Percentiles rank a stretch among this genome's conserved stretches.
phyloP scores from a whole-genome alignment of 2,888 invertebrate species.

The Merodon equestris region DNA sequence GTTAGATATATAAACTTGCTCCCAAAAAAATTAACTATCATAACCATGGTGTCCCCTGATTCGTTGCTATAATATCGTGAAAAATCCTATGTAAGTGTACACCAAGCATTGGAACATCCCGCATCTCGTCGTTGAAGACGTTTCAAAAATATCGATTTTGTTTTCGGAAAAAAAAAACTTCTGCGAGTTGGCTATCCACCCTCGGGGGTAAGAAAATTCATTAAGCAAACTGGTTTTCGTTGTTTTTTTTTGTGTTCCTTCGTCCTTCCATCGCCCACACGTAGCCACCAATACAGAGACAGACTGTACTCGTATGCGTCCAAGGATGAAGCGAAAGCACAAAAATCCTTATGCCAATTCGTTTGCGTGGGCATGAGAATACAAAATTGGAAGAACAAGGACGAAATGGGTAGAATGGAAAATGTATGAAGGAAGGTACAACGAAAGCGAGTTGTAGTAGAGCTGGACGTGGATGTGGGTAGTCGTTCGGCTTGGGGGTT shows the following conservation, averaged over 20 bases:
- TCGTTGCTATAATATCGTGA: too few relatives aligned
- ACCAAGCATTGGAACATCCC: too few relatives aligned
- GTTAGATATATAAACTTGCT: too few relatives aligned
- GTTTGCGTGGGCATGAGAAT: slow-evolving; percentile 40
- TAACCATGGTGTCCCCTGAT: too few relatives aligned
- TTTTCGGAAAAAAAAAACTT: slow-evolving; percentile 16
- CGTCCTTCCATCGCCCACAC: too few relatives aligned
- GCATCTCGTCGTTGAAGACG: too few relatives aligned
- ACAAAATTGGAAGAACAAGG: background rate
- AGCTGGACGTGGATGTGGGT: slow-evolving; percentile 1
- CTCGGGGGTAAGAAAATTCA: slow-evolving; percentile 33
- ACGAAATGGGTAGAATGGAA: background rate
- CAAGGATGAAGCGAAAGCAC: slow-evolving; percentile 16
- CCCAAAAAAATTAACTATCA: too few relatives aligned
- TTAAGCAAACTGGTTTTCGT: slow-evolving; percentile 50
- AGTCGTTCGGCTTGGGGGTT: slow-evolving; percentile 2
- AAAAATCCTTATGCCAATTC: slow-evolving; percentile 35
- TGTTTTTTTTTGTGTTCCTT: slow-evolving; percentile 31
- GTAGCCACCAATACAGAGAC: slow-evolving; percentile 30
- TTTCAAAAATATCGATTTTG: slow-evolving; percentile 25
- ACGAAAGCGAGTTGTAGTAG: too few relatives aligned
- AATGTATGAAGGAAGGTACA: too few relatives aligned
- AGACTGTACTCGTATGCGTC: background rate
- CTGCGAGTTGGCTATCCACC: slow-evolving; percentile 22
- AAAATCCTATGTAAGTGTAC: too few relatives aligned